Evolutionary conservation across 1,140 invertebrate species (phyloP).

Genomic region (Drosophila ironensis): DNA sequence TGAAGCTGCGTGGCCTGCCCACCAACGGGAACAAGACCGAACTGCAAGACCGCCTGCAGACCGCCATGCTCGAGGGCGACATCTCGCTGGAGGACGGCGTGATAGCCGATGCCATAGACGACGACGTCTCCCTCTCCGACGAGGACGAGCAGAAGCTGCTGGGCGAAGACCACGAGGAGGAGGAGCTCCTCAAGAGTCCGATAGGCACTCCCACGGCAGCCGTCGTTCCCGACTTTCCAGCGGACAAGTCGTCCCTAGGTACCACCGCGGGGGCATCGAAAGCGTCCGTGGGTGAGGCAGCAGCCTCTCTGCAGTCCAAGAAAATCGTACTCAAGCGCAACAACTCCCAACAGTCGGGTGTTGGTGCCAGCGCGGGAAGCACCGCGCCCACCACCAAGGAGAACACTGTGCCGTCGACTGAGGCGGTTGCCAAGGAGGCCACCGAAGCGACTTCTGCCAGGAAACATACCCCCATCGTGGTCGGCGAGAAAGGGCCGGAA

Average conservation of each 20-base stretch:
- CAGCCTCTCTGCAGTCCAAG: constrained; percentile 73
- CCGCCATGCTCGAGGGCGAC: constrained; percentile 84
- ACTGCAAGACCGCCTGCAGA: constrained; percentile 88
- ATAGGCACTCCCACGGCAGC: constrained; percentile 50
- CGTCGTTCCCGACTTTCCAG: constrained; percentile 34
- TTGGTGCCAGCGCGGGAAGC: constrained; percentile 2
- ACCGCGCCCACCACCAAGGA: constrained; percentile 52
- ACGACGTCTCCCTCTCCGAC: constrained; percentile 68
- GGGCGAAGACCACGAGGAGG: constrained; percentile 64
- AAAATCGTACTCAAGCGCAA: constrained; percentile 88
- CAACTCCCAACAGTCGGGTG: constrained; percentile 54
- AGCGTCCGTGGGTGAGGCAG: background rate
- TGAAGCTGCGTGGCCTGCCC: constrained; percentile 89
- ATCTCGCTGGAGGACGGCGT: constrained; percentile 83
- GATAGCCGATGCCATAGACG: constrained; percentile 81
- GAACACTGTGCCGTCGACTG: constrained; percentile 39
- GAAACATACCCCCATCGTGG: constrained; percentile 49
- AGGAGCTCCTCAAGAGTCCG: constrained; percentile 68
- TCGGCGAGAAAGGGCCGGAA: constrained; percentile 15
- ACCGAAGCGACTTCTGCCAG: constrained; percentile 21
- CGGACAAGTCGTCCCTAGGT: no score
- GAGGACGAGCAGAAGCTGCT: constrained; percentile 71
- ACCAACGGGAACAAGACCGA: constrained; percentile 91
- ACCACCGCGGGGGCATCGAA: no score
- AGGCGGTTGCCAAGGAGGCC: background rate